Evolutionary conservation across 2,797 vertebrate genomes (phyloP), one percentile per base, ranked within the genome.

Genomic region (Betta splendens): DNA sequence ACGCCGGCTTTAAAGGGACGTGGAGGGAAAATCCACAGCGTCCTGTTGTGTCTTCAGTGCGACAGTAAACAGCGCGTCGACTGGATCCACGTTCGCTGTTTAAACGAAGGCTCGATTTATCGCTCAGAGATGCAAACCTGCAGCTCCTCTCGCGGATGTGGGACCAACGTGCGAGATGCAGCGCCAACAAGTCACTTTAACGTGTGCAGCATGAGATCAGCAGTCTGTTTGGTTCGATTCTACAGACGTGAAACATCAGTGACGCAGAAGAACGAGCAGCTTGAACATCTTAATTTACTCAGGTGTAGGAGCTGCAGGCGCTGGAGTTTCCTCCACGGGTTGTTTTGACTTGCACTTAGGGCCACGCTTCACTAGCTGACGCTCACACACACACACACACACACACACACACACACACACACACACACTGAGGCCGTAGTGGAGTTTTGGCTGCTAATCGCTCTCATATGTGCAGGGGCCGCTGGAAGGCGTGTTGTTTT

Each of bases 381-480:
- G n/a, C n/a, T n/a, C n/a, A 47, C 23, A 40, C 29, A 49, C 40
- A 46, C 26, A 53, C 44, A n/a, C 46, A 47, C 23, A 40, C 29
- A 49, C 40, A 46, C 26, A 53, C 44, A n/a, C 46, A 47, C 23
- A 40, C 29, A 49, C 40, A 46, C 26, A 47, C 23, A 40, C 29
- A 49, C 40, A 46, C 26, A 53, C 44, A n/a, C 46, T 10, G 10
- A 62, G 45, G 37, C 49, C 52, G 53, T 40, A 18, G 58, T 49
- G 23, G 74, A 65, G 69, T 79, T 84, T 73, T 81, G 5, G 0
- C 70, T 71, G 59, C 67, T 88, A 87, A 89, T 86, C 72, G 69
- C 72, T 87, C 69, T 85, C 84, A 85, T 79, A 75, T 89, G 88
- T 83, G 56, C 45, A 50, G 76, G 61, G 76, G 70, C 79, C 60